A percentile compares a stretch with the other conserved stretches of the same genome.
phyloP scores from a whole-genome alignment of 2,888 invertebrate species.

The Paralinhomoeus sp. region DNA sequence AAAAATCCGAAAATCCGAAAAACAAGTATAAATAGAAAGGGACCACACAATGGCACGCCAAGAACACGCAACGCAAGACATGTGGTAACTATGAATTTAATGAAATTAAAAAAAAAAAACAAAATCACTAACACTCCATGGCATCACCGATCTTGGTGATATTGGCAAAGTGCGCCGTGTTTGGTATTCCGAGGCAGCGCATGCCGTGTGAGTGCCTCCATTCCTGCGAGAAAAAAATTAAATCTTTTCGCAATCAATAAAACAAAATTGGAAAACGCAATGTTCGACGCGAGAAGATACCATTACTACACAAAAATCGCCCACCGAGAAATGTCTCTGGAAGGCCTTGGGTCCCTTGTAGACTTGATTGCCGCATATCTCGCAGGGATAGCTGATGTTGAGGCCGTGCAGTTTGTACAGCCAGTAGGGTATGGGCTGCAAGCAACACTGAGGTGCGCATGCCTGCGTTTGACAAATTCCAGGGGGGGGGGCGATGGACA shows the following conservation, averaged over 20 bases:
- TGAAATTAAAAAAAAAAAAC: not conserved
- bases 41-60: no score
- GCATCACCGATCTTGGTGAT: slow-evolving; percentile 97
- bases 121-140: slow-evolving; percentile 47
- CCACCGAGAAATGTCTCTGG: slow-evolving; percentile 78
- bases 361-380: slow-evolving; percentile 74
- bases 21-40: no score
- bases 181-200: slow-evolving; percentile 94
- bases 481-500: no score
- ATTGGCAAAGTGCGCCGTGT: slow-evolving; percentile 98
- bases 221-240: slow-evolving; percentile 29
- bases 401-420: slow-evolving; percentile 92
- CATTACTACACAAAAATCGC: no score
- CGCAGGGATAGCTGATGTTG: slow-evolving; percentile 94
- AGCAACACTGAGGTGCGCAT: no score
- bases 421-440: slow-evolving; percentile 61
- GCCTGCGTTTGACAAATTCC: no score
- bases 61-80: no score
- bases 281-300: no score
- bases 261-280: no score
- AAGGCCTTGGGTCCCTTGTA: slow-evolving; percentile 99
- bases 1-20: no score
- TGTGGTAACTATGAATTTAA: no score
- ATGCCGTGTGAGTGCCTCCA: slow-evolving; percentile 61
- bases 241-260: no score